A percentile compares a stretch with the other conserved stretches of the same genome.
phyloP scores from a whole-genome alignment of 2,113 vertebrate species.

The Jacana jacana region DNA sequence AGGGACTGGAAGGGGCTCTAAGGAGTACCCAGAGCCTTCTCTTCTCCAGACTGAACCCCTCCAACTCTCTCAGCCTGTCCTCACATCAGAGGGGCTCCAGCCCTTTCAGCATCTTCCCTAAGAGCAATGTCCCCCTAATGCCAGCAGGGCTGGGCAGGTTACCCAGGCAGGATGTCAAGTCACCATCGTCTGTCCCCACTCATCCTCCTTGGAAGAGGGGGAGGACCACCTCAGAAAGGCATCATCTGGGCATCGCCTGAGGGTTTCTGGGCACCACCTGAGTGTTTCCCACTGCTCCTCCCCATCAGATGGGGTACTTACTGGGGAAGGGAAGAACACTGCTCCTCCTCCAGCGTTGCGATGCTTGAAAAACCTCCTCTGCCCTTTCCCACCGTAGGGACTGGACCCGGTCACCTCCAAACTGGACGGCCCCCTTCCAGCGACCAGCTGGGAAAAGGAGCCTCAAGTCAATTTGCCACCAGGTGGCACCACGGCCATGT shows the following conservation, averaged over 20 bases:
- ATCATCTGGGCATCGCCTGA: not conserved
- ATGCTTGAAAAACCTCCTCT: not conserved
- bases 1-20: not conserved
- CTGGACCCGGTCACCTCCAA: not conserved
- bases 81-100: not conserved
- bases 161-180: not conserved
- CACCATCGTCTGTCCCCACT: not conserved
- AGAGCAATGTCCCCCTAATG: not conserved
- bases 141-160: not conserved
- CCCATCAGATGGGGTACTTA: not conserved
- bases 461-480: not conserved
- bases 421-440: too few relatives aligned
- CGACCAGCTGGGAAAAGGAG: not conserved
- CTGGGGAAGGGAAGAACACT: not conserved
- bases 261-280: not conserved
- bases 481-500: not conserved
- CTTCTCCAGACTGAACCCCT: not conserved
- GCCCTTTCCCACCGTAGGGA: fast-evolving
- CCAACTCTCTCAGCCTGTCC: not conserved
- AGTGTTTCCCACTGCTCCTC: not conserved
- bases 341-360: fast-evolving
- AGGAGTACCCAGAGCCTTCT: not conserved
- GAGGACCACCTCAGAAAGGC: not conserved
- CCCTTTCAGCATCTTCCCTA: not conserved
- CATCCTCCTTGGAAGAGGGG: not conserved